These are phyloP conservation scores for Pachymerium ferrugineum DNA, from an alignment of 2,888 invertebrate genomes.

Conservation along the genomic window DNA sequence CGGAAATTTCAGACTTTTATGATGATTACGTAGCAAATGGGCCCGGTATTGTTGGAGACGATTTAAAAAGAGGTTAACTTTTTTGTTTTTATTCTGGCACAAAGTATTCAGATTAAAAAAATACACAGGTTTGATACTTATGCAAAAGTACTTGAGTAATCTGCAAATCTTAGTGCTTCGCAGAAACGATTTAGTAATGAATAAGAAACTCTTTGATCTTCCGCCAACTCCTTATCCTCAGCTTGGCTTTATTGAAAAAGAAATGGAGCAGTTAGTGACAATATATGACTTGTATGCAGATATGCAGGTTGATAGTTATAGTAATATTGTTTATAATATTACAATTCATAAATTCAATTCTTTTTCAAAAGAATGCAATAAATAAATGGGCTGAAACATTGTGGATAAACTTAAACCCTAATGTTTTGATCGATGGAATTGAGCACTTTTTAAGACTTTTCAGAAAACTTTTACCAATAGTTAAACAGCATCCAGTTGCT, in stretches of 20 bases:
- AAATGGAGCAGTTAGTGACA: conserved; percentile 57
- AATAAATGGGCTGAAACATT: conserved; percentile 79
- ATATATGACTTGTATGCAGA: conserved; percentile 72
- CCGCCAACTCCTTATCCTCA: conserved; percentile 75
- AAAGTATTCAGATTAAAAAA: no score
- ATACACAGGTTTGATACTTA: conserved; percentile 40
- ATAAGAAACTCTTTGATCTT: conserved; percentile 82
- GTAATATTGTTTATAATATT: no score
- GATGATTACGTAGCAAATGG: conserved; percentile 68
- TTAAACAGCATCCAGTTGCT: conserved; percentile 58
- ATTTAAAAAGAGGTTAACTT: conserved; percentile 64
- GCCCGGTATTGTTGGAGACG: conserved; percentile 70
- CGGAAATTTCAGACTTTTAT: conserved; percentile 60
- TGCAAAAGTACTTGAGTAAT: conserved; percentile 58
- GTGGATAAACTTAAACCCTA: conserved; percentile 81
- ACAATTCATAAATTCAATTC: neutral
- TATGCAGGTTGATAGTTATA: conserved; percentile 65
- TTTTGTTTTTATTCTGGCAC: no score
- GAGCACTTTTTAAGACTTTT: conserved; percentile 75
- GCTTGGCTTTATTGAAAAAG: conserved; percentile 53
- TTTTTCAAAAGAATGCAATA: conserved; percentile 51
- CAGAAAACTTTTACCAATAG: conserved; percentile 63
- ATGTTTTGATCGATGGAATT: conserved; percentile 75
- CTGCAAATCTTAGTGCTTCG: conserved; percentile 63
- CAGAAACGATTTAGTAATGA: conserved; percentile 59